These are phyloP conservation scores for Nesidiocoris tenuis DNA, from an alignment of 2,888 invertebrate genomes.

Conservation along the genomic window DNA sequence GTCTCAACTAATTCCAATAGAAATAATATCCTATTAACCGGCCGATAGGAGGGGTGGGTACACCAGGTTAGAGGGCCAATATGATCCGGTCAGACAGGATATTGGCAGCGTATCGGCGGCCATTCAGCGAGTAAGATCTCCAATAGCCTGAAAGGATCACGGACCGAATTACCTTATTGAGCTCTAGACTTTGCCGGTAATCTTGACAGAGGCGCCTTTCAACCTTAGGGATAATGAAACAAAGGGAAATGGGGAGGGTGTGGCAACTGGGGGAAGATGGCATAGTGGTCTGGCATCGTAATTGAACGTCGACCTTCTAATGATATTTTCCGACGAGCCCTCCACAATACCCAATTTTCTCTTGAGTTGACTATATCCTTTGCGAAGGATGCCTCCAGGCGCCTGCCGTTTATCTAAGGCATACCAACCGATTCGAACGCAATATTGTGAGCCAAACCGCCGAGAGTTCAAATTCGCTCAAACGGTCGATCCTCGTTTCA, in stretches of 20 bases:
- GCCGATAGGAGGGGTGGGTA: no score
- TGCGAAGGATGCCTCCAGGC: not conserved
- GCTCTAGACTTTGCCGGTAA: not conserved
- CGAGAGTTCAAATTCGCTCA: no score
- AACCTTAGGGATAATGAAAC: constrained; percentile 4
- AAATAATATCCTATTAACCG: no score
- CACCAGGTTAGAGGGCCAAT: not conserved
- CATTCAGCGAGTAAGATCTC: not conserved
- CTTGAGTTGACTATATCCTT: not conserved
- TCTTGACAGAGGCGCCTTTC: not conserved
- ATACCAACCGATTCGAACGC: no score
- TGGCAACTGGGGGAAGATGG: not conserved
- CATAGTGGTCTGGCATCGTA: not conserved
- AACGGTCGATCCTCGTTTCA: no score
- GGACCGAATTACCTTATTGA: not conserved
- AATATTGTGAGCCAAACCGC: no score
- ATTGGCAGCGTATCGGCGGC: not conserved
- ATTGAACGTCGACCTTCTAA: not conserved
- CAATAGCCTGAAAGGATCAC: not conserved
- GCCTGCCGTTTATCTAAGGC: no score
- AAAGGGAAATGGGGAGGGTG: not conserved
- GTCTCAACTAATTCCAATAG: no score
- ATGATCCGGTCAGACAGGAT: not conserved
- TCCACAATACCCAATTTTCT: not conserved
- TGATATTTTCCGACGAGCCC: not conserved